Evolutionary conservation across 2,888 invertebrate genomes (phyloP), one percentile per base, ranked within the genome.

Genomic region (Sylvicola fuscatus): DNA sequence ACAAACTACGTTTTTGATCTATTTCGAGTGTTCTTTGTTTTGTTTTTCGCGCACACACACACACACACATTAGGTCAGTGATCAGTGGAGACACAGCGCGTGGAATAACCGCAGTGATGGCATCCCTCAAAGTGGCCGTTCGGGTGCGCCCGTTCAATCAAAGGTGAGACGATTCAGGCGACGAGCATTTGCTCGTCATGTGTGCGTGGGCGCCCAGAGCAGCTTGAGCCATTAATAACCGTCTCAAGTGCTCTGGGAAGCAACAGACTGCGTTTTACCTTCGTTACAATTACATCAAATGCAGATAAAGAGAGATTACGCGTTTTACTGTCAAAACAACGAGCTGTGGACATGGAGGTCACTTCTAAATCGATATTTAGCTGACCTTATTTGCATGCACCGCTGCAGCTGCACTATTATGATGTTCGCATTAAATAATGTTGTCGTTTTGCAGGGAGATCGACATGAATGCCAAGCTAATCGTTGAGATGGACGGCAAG

Each of bases 51-150:
- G n/a, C n/a, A n/a, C n/a, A n/a, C n/a, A n/a, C n/a, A n/a, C n/a
- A n/a, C 21, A 21, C 21, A 21, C 21, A 21, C 21, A 21, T 21
- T 21, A 6, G 21, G 21, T 21, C 21, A 21, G 8, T 21, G 8
- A 6, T 21, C 8, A 6, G 21, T 21, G 21, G 21, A 8, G 21
- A 5, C n/a, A 12, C 27, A 27, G 14, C 14, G 29, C 34, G 3
- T 31, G 56, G 65, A 52, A 61, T 21, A 21, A 21, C 21, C 8
- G 5, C 8, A 6, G 21, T 29, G 29, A 84, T 86, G 86, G 86
- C 87, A 54, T 87, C 87, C 49, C 79, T 89, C 51, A 84, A 84
- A 70, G 86, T 86, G 55, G 86, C 84, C 52, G 84, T 84, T 48
- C 72, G 84, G 65, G 83, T 84, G 61, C 75, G 84, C 56, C 84